phyloP scores from a whole-genome alignment of 2,888 invertebrate genomes.

The Pandemis cinnamomeana region DNA sequence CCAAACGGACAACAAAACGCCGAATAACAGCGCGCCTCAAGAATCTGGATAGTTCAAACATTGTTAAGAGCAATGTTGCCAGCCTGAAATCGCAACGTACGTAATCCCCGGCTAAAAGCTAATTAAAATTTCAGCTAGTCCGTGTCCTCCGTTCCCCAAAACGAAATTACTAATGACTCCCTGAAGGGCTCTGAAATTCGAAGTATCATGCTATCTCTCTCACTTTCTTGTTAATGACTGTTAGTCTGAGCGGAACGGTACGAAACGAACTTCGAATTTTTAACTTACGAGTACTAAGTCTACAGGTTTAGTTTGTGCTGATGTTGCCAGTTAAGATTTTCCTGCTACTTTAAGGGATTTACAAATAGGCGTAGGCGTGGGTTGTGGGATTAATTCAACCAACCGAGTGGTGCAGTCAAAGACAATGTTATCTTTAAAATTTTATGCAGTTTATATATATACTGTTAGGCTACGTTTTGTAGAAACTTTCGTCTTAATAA shows the following conservation, averaged over 20 bases:
- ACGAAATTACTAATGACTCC: not conserved
- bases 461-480: too few species aligned
- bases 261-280: too few species aligned
- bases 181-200: too few species aligned
- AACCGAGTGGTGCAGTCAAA: too few species aligned
- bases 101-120: not conserved
- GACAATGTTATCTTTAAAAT: too few species aligned
- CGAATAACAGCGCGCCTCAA: not conserved
- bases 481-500: too few species aligned
- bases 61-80: slow-evolving; percentile 1
- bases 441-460: too few species aligned
- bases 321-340: not conserved
- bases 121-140: not conserved
- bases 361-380: too few species aligned
- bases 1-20: not conserved
- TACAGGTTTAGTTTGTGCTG: not conserved
- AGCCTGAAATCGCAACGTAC: not conserved
- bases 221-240: too few species aligned
- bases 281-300: not conserved
- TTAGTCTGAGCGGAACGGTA: too few species aligned
- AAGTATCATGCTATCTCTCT: too few species aligned
- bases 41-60: not conserved
- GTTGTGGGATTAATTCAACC: too few species aligned
- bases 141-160: not conserved
- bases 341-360: not conserved